A percentile compares a stretch with the other conserved stretches of the same genome.
These are phyloP conservation scores for Cecropterus lyciades DNA, from an alignment of 1,140 invertebrate genomes.

Conservation along the genomic window DNA sequence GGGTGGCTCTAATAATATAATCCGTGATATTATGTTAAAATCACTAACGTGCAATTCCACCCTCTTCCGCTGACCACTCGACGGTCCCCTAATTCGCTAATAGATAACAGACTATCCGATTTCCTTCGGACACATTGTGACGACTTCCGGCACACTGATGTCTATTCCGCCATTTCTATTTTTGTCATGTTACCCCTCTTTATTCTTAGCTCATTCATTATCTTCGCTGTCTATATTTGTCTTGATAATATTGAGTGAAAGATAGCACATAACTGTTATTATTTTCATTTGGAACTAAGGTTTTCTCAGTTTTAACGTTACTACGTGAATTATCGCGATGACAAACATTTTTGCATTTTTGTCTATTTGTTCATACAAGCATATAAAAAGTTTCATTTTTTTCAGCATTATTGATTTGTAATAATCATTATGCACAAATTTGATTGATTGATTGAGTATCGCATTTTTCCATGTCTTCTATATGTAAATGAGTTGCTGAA, in stretches of 20 bases:
- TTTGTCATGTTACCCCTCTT: not conserved
- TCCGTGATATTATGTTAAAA: slow-evolving; percentile 55
- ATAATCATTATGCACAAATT: not conserved
- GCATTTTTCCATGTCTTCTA: too few relatives aligned
- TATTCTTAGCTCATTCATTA: slow-evolving; percentile 10
- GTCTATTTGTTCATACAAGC: too few relatives aligned
- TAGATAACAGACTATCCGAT: slow-evolving; percentile 73
- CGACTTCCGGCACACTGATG: slow-evolving; percentile 64
- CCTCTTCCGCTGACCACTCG: slow-evolving; percentile 44
- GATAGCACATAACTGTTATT: not conserved
- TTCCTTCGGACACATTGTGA: slow-evolving; percentile 63
- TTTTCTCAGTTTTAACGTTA: not conserved
- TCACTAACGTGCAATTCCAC: slow-evolving; percentile 43
- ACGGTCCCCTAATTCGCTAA: slow-evolving; percentile 73
- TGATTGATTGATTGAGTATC: too few relatives aligned
- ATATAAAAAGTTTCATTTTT: too few relatives aligned
- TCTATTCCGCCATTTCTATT: slow-evolving; percentile 46
- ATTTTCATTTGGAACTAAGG: too few relatives aligned
- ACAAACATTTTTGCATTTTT: too few relatives aligned
- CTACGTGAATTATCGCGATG: too few relatives aligned
- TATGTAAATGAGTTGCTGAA: not conserved
- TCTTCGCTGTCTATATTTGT: slow-evolving; percentile 20
- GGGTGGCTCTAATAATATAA: slow-evolving; percentile 44
- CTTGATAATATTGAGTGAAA: slow-evolving; percentile 2
- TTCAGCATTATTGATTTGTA: too few relatives aligned